Base-by-base conservation (phyloP, 2,888 invertebrate genomes). In the Drosophila lacicola region DNA sequence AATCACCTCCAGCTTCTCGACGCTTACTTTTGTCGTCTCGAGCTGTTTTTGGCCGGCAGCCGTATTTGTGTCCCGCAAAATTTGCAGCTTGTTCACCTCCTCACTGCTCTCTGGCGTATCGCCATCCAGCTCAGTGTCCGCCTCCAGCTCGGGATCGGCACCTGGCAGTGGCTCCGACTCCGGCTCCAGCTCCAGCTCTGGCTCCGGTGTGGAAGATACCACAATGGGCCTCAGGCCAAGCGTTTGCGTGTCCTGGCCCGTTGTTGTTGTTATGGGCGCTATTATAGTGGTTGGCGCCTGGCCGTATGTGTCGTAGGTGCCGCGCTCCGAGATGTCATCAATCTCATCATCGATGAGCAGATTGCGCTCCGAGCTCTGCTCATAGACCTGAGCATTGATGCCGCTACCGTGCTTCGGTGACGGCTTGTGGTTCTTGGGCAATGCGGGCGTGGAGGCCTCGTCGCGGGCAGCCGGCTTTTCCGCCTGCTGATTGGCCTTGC, bases 1-100 rank as follows among this genome's bases (percentile, higher is more conserved):
- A 71, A 93, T 93, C 50, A 93, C 92, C 76, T 93, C 92, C 17
- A 91, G 89, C 73, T 93, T 92, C 78, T 93, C 93, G 2, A 93
- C 91, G 61, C 90, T 91, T 5, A 91, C 83, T 72, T 74, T 88
- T 3, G 89, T 88, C 13, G 82, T 80, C 64, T 80, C 84, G 2
- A 60, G 66, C 11, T 58, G 51, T 25, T 74, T 76, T 34, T 69
- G 49, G 1, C 55, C 64, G 0, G 56, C 71, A 0, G 57, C 44
- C 5, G 73, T 57, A 34, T 74, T 79, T 2, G 89, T 82, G 37
- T 83, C 84, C 33, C 74, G 62, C 33, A 78, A 55, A 33, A 54
- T 83, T 33, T 82, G 86, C 6, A 85, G 63, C 25, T 83, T 83
- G 25, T 78, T 68, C 37, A 71, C 69, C 45, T 77, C 77, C 3